Conservation (phyloP, 2,113 vertebrate genomes). For the Rhombomys opimus region DNA sequence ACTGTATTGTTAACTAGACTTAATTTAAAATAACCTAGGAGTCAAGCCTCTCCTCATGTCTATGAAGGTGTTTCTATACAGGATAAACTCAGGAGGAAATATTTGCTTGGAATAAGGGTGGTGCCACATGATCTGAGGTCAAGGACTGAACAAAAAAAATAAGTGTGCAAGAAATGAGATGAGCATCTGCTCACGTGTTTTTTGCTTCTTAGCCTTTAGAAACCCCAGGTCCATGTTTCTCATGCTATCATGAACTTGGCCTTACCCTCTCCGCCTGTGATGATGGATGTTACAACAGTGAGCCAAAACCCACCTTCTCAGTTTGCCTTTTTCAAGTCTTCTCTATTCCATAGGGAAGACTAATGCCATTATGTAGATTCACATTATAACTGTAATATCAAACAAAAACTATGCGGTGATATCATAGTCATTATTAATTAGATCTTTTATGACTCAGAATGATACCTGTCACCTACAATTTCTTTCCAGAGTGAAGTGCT, state of each 20-base stretch:
- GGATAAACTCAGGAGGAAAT: background rate
- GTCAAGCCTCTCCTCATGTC: background rate
- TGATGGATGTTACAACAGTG: background rate
- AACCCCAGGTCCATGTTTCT: no score
- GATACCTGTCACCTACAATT: background rate
- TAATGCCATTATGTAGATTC: background rate
- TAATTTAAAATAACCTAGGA: background rate
- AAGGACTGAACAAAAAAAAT: background rate
- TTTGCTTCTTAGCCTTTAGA: background rate
- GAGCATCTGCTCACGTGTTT: background rate
- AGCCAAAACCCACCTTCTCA: background rate
- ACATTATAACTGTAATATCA: slow-evolving; percentile 60
- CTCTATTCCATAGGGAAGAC: background rate
- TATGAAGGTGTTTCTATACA: background rate
- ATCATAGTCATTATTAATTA: slow-evolving; percentile 39
- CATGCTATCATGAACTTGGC: background rate
- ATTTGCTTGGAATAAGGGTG: no score
- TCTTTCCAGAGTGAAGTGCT: slow-evolving; percentile 47
- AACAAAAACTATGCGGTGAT: background rate
- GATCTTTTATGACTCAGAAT: slow-evolving; percentile 46
- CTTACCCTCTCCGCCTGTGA: no score
- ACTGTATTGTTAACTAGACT: background rate
- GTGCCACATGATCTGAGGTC: background rate
- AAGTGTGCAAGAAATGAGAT: background rate
- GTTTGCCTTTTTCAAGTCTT: background rate